Conservation (phyloP, 2,888 invertebrate genomes). For the Seladonia tumulorum region DNA sequence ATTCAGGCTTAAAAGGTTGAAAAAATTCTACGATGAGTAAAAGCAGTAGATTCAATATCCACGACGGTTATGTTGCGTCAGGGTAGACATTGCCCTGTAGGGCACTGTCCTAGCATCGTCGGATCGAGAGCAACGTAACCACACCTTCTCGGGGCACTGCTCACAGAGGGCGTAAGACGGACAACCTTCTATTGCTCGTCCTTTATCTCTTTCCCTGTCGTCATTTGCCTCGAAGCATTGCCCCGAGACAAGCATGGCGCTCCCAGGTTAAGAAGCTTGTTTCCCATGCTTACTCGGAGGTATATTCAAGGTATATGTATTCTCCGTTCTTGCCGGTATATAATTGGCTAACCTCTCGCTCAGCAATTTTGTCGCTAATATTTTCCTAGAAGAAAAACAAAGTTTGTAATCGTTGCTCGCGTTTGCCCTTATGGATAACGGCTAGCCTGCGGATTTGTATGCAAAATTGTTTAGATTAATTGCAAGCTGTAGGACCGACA, state of each 20-base stretch:
- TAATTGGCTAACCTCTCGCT: neutral
- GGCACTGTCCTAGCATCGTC: neutral
- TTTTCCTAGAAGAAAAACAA: too few relatives aligned
- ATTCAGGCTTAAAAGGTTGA: neutral
- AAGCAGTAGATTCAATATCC: neutral
- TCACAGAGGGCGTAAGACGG: neutral
- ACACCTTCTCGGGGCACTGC: neutral
- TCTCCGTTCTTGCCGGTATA: neutral
- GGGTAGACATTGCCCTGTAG: neutral
- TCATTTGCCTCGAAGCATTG: neutral
- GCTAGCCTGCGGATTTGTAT: too few relatives aligned
- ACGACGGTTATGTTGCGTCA: neutral
- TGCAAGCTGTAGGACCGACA: too few relatives aligned
- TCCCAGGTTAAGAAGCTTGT: neutral
- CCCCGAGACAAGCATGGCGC: neutral
- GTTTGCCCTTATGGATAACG: too few relatives aligned
- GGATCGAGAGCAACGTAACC: neutral
- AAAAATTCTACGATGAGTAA: neutral
- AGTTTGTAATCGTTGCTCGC: too few relatives aligned
- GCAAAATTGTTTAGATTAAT: too few relatives aligned
- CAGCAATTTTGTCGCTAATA: too few relatives aligned
- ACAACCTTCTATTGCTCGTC: neutral
- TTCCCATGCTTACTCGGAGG: neutral
- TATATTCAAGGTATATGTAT: neutral
- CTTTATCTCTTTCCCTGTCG: neutral